Conservation (phyloP, 2,888 invertebrate species). For the Dryobota labecula region DNA sequence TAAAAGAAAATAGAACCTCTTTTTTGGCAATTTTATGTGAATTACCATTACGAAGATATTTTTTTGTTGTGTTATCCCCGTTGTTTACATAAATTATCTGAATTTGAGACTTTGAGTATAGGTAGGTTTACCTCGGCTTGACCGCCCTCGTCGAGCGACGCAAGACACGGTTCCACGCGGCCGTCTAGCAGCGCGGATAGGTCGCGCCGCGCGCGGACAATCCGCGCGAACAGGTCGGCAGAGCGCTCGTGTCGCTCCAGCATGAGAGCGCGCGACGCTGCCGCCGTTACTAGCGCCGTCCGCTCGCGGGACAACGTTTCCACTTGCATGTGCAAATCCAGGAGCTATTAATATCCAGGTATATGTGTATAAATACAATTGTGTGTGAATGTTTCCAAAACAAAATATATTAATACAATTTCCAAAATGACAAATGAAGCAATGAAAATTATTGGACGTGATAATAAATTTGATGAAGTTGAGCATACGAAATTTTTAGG, state of each 20-base stretch:
- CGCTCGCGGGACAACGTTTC: constrained; percentile 81
- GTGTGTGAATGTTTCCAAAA: too few relatives aligned
- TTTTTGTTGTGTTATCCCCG: too few relatives aligned
- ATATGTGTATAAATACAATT: not conserved
- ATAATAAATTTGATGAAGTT: too few relatives aligned
- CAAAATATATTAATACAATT: too few relatives aligned
- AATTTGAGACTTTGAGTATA: too few relatives aligned
- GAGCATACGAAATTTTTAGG: too few relatives aligned
- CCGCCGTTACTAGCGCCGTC: constrained; percentile 79
- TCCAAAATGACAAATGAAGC: too few relatives aligned
- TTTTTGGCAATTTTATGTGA: too few relatives aligned
- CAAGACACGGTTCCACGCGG: constrained; percentile 69
- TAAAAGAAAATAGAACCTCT: too few relatives aligned
- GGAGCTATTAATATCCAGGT: constrained; percentile 68
- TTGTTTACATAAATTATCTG: too few relatives aligned
- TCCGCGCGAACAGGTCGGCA: constrained; percentile 80
- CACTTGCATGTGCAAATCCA: constrained; percentile 85
- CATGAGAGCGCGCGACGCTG: constrained; percentile 85
- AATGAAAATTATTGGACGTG: too few relatives aligned
- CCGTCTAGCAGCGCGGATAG: constrained; percentile 77
- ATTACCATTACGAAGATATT: too few relatives aligned
- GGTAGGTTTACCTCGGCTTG: constrained; percentile 72
- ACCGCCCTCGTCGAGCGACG: constrained; percentile 66
- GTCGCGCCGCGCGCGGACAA: constrained; percentile 79
- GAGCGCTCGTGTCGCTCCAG: constrained; percentile 86